Evolutionary conservation across 2,797 vertebrate genomes (phyloP).

Genomic region (Chelon auratus): DNA sequence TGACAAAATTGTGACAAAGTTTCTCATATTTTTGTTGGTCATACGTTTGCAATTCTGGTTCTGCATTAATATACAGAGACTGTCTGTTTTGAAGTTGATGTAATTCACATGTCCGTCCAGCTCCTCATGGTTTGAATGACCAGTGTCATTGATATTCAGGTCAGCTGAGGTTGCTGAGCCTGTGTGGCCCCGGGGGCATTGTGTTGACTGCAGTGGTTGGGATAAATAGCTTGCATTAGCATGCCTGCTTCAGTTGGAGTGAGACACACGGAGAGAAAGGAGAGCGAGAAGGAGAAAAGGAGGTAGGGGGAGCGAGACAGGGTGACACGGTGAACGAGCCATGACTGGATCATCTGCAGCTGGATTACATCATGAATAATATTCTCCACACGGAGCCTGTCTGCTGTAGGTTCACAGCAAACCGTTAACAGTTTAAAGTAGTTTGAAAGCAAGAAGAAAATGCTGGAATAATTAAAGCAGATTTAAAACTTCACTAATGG

Average conservation of each 20-base stretch:
- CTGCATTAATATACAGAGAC: slow-evolving; percentile 21
- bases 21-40: neutral
- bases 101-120: slow-evolving; percentile 19
- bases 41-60: neutral
- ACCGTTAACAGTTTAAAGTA: too few relatives aligned
- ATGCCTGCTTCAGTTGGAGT: slow-evolving; percentile 41
- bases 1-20: slow-evolving; percentile 1
- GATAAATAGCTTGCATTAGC: slow-evolving; percentile 76
- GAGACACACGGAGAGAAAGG: slow-evolving; percentile 11
- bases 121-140: slow-evolving; percentile 43
- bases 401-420: neutral
- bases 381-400: slow-evolving; percentile 23
- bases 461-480: too few relatives aligned
- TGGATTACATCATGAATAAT: slow-evolving; percentile 67
- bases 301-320: slow-evolving; percentile 7
- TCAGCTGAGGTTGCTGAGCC: slow-evolving; percentile 66
- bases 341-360: slow-evolving; percentile 60
- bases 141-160: slow-evolving; percentile 72
- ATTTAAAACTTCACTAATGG: neutral
- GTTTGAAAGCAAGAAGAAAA: too few relatives aligned
- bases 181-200: slow-evolving; percentile 54
- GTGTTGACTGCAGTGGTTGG: slow-evolving; percentile 66
- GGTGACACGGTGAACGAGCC: slow-evolving; percentile 47
- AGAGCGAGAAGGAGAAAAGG: neutral
- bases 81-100: slow-evolving; percentile 35